Base-by-base conservation (phyloP, 2,888 invertebrate genomes). In the Trachelus troglodyta region DNA sequence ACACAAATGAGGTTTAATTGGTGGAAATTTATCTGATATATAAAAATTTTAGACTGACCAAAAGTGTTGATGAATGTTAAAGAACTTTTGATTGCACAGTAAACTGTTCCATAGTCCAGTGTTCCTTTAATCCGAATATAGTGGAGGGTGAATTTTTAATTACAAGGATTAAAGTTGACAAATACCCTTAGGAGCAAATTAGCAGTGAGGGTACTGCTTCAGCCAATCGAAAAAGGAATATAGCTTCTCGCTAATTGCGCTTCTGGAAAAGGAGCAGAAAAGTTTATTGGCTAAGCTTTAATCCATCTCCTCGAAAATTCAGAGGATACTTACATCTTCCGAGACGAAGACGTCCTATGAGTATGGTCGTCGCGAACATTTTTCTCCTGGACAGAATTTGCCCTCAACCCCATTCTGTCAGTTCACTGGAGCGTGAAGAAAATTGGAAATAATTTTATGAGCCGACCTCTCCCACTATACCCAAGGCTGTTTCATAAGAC, bases 151-250 rank as follows among this genome's bases (percentile, higher is more conserved):
- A 6, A 33, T 73, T 75, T 78, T 78, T 80, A 80, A 80, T 80
- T 75, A 80, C 69, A 34, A 75, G 77, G 71, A 80, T 80, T 76
- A 80, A 80, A 80, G 76, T 78, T 80, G 71, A 77, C 76, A 78
- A 80, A 78, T 75, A 75, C 76, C 73, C 76, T 80, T 80, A 56
- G 30, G 68, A 69, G 77, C 30, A 71, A 30, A 30, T 71, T 71
- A 71, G 71, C 69, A 74, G 75, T 69, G 76, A 74, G 76, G 69
- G 56, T 76, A 23, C 77, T 31, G 31, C 71, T 71, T 31, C 71
- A 33, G 31, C 71, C 56, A 34, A 31, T 71, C 12, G 31, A 71
- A 71, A 71, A 15, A 71, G 31, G 31, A 71, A 31, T 74, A 79
- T 68, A 69, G 74, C 68, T 15, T 12, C 69, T 33, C 12, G 69